Conservation (phyloP, 2,888 invertebrate genomes). For the Blastobasis adustella region DNA sequence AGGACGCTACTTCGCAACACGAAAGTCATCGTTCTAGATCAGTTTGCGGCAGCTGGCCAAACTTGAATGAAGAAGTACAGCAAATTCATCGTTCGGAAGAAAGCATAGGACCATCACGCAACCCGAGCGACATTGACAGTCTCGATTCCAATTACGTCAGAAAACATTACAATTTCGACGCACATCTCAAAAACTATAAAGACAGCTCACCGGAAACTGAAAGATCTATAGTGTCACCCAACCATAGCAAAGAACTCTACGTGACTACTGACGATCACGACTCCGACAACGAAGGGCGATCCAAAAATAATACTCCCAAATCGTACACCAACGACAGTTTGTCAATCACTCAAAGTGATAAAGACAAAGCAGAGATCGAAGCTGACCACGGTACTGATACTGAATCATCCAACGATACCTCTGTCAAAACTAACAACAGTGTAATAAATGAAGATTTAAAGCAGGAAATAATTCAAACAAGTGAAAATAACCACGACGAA, state of each 20-base stretch:
- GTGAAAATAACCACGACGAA: constrained; percentile 27
- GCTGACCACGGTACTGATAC: constrained; percentile 24
- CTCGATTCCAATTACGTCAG: constrained; percentile 75
- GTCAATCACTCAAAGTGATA: constrained; percentile 47
- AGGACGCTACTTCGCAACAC: constrained; percentile 46
- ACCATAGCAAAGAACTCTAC: constrained; percentile 54
- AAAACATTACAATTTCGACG: constrained; percentile 71
- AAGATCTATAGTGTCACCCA: constrained; percentile 47
- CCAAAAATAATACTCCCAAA: constrained; percentile 64
- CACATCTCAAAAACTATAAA: constrained; percentile 58
- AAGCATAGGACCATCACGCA: constrained; percentile 63
- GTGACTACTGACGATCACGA: constrained; percentile 54
- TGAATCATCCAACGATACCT: constrained; percentile 44
- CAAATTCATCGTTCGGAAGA: constrained; percentile 64
- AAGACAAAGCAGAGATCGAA: constrained; percentile 36
- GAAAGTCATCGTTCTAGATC: constrained; percentile 56
- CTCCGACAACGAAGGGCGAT: constrained; percentile 50
- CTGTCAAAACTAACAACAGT: constrained; percentile 34
- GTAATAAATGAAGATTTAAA: constrained; percentile 17
- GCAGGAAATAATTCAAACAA: constrained; percentile 9
- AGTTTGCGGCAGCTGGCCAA: constrained; percentile 65
- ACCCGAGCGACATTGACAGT: constrained; percentile 74
- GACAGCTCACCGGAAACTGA: constrained; percentile 67
- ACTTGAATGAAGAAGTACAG: constrained; percentile 59
- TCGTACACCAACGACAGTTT: constrained; percentile 62